Conservation (phyloP, 2,888 invertebrate genomes). For the Lithophane leautieri region DNA sequence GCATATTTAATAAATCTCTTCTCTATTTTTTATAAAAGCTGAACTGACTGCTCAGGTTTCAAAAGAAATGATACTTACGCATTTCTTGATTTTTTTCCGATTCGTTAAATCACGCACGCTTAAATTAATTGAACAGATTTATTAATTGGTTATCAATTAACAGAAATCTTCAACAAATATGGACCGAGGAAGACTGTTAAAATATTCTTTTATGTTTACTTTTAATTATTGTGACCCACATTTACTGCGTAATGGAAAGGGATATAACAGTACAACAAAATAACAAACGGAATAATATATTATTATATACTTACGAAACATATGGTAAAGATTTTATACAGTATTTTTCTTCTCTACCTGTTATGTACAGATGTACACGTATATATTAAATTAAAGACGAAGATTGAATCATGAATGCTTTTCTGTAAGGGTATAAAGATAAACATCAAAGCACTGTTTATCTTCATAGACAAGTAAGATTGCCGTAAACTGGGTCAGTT, state of each 20-base stretch:
- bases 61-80: not conserved
- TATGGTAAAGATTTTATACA: not conserved
- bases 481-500: slow-evolving; percentile 21
- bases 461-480: slow-evolving; percentile 16
- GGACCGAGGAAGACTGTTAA: slow-evolving; percentile 15
- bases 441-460: slow-evolving; percentile 29
- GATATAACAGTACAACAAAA: slow-evolving; percentile 13
- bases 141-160: slow-evolving; percentile 51
- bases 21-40: slow-evolving; percentile 24
- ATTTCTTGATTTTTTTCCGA: slow-evolving; percentile 22
- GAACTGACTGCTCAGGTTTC: slow-evolving; percentile 11
- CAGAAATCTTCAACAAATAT: slow-evolving; percentile 35
- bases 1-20: slow-evolving; percentile 25
- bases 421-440: slow-evolving; percentile 11
- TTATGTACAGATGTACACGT: not conserved
- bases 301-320: not conserved
- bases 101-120: slow-evolving; percentile 13
- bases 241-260: slow-evolving; percentile 11
- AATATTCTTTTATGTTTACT: slow-evolving; percentile 35
- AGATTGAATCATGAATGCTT: slow-evolving; percentile 12
- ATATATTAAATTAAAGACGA: not conserved
- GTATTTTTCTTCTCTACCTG: slow-evolving; percentile 6
- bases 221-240: slow-evolving; percentile 48
- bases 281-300: not conserved
- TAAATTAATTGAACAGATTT: slow-evolving; percentile 45